These are phyloP conservation scores for Pelobates fuscus DNA, from an alignment of 2,113 vertebrate genomes.

Conservation along the genomic window DNA sequence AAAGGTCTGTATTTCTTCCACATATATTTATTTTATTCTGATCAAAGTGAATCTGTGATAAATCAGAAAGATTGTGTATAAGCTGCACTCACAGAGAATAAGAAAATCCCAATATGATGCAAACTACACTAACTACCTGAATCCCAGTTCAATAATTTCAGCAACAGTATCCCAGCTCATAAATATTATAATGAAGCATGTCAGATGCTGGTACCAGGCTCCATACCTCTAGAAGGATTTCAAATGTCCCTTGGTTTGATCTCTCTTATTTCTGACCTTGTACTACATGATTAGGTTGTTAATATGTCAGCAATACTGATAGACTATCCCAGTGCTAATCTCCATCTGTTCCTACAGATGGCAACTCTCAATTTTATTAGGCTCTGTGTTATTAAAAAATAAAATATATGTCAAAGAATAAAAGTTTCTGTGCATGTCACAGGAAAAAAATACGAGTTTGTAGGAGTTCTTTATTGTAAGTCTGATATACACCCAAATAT, in stretches of 20 bases:
- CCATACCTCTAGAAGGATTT: conserved; percentile 41
- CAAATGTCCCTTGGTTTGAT: conserved; percentile 42
- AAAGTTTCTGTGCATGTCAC: conserved; percentile 5
- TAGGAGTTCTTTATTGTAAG: neutral
- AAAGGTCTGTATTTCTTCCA: neutral
- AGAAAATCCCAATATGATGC: neutral
- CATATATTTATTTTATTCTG: neutral
- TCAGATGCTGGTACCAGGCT: conserved; percentile 30
- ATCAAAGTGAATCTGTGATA: conserved; percentile 4
- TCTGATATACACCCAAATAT: no score
- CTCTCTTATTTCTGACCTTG: conserved; percentile 49
- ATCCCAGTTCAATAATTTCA: conserved; percentile 27
- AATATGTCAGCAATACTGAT: conserved; percentile 50
- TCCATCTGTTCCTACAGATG: conserved; percentile 48
- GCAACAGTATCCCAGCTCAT: conserved; percentile 33
- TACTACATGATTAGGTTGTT: conserved; percentile 49
- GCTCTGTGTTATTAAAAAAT: conserved; percentile 44
- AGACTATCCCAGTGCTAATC: conserved; percentile 48
- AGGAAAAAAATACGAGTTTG: neutral
- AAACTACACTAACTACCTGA: neutral
- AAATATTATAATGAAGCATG: conserved; percentile 48
- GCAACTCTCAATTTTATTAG: conserved; percentile 49
- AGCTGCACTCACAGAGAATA: neutral
- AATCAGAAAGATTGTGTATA: conserved; percentile 18
- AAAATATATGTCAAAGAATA: conserved; percentile 43